Conservation (phyloP, 1,140 invertebrate species). For the Hycleus cichorii region DNA sequence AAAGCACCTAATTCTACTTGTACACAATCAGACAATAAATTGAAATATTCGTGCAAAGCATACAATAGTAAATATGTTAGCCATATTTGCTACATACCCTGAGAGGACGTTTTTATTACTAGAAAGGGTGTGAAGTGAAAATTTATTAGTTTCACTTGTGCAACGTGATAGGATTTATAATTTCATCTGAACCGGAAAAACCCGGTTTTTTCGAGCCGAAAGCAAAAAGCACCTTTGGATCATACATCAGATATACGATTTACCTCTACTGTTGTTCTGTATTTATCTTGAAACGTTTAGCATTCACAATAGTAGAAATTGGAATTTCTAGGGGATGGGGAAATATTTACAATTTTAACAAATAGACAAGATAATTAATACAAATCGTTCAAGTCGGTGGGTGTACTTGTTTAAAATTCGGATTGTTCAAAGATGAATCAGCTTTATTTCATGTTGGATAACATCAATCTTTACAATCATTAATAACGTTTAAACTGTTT, state of each 20-base stretch:
- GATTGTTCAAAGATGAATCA: constrained; percentile 16
- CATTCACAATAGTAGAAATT: no score
- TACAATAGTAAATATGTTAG: constrained; percentile 20
- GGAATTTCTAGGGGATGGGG: no score
- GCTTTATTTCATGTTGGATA: constrained; percentile 19
- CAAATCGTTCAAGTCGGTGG: constrained; percentile 12
- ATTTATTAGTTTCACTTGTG: constrained; percentile 23
- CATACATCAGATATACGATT: no score
- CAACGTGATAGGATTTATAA: constrained; percentile 23
- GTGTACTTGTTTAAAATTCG: constrained; percentile 11
- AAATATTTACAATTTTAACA: no score
- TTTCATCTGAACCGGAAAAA: constrained; percentile 1
- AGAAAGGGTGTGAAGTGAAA: constrained; percentile 21
- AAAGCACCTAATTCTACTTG: background rate
- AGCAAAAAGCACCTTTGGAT: no score
- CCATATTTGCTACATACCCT: constrained; percentile 19
- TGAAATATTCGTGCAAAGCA: constrained; percentile 13
- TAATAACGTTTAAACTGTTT: constrained; percentile 21
- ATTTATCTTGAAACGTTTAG: no score
- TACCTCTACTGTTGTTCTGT: no score
- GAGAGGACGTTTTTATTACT: constrained; percentile 23
- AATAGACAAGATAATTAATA: constrained; percentile 12
- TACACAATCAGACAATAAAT: background rate
- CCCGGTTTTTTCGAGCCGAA: no score
- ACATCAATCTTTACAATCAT: constrained; percentile 24